A percentile compares a stretch with the other conserved stretches of the same genome.
Conservation (phyloP, 2,888 invertebrate genomes). For the Antheraea assamensis region DNA sequence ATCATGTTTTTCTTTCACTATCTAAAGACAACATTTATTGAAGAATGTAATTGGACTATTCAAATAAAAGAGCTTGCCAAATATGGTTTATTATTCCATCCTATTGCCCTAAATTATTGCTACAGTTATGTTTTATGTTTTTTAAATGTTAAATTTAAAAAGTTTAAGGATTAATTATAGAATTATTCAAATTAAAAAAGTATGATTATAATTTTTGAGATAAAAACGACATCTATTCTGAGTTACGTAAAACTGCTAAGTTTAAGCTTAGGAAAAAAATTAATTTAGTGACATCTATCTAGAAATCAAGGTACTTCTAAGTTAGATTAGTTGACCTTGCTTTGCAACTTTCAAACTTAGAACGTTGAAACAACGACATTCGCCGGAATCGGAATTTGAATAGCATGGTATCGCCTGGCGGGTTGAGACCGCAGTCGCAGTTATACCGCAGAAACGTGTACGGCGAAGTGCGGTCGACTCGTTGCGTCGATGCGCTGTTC, state of each 20-base stretch:
- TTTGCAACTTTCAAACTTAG: constrained; percentile 75
- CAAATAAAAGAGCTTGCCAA: too few species aligned
- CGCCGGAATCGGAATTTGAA: constrained; percentile 68
- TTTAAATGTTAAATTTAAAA: too few species aligned
- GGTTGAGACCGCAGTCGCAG: constrained; percentile 27
- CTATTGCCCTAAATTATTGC: too few species aligned
- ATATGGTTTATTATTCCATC: too few species aligned
- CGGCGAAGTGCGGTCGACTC: constrained; percentile 81
- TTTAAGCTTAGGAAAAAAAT: constrained; percentile 9
- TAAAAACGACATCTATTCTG: constrained; percentile 16
- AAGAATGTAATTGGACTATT: too few species aligned
- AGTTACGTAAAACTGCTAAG: neutral
- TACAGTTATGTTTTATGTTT: too few species aligned
- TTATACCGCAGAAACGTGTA: constrained; percentile 77
- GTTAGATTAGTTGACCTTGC: constrained; percentile 63
- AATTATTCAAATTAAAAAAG: too few species aligned
- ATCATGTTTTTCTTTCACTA: too few species aligned
- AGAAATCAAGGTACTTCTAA: constrained; percentile 35
- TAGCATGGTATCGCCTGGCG: constrained; percentile 48
- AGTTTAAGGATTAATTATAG: too few species aligned
- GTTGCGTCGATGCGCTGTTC: constrained; percentile 81
- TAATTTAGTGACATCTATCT: constrained; percentile 52
- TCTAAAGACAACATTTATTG: too few species aligned
- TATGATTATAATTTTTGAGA: neutral
- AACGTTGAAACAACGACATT: constrained; percentile 66